Conservation (phyloP, 2,113 vertebrate species). For the Ptyas mucosa region DNA sequence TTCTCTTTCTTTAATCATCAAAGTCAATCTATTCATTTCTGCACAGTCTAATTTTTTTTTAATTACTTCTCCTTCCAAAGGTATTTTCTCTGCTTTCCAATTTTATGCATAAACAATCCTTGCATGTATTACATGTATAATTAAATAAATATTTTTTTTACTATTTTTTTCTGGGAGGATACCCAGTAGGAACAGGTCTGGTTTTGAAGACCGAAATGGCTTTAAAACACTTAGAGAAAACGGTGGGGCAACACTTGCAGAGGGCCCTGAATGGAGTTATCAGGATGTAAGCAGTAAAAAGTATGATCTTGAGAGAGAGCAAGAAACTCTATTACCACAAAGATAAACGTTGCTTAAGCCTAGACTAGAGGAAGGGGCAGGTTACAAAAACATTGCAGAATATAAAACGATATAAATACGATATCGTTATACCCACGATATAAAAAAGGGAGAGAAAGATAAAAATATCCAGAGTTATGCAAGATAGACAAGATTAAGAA, state of each 20-base stretch:
- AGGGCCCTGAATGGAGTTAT: neutral
- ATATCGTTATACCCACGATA: neutral
- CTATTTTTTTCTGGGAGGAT: too few relatives aligned
- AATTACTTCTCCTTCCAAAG: too few relatives aligned
- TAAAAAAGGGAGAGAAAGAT: neutral
- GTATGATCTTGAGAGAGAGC: neutral
- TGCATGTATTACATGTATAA: too few relatives aligned
- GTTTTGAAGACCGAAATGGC: too few relatives aligned
- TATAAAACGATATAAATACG: neutral
- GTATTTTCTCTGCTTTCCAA: too few relatives aligned
- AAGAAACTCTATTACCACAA: neutral
- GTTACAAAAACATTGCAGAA: neutral
- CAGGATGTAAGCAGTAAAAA: neutral
- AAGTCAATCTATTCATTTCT: too few relatives aligned
- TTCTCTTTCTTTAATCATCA: too few relatives aligned
- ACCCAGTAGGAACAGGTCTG: too few relatives aligned
- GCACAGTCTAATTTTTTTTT: too few relatives aligned
- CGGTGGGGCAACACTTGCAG: neutral
- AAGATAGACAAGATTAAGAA: neutral
- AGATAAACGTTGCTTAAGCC: neutral
- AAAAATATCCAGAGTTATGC: neutral
- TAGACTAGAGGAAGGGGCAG: neutral
- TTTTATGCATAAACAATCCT: too few relatives aligned
- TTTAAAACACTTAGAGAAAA: neutral
- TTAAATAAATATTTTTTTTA: too few relatives aligned